Conservation (phyloP, 2,113 vertebrate species). For the Recurvirostra avosetta region DNA sequence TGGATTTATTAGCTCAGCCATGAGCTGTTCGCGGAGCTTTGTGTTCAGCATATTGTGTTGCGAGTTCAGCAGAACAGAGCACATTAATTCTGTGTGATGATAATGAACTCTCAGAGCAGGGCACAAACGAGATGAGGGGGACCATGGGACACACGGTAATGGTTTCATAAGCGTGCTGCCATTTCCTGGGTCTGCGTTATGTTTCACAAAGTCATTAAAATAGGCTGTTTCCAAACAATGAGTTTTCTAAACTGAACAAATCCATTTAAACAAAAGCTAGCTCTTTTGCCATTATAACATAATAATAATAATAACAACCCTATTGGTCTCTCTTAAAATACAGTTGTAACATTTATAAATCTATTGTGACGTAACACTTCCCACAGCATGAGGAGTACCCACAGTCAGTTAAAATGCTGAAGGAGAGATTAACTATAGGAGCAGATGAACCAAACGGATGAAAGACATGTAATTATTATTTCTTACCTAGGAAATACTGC, state of each 20-base stretch:
- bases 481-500: background rate
- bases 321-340: background rate
- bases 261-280: background rate
- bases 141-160: background rate
- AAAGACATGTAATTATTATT: background rate
- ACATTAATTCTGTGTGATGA: background rate
- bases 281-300: background rate
- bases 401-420: background rate
- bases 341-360: background rate
- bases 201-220: background rate
- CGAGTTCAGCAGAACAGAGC: background rate
- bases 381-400: background rate
- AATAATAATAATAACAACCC: background rate
- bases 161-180: background rate
- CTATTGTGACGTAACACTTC: background rate
- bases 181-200: background rate
- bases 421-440: background rate
- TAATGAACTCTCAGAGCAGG: background rate
- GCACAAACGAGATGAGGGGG: background rate
- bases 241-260: background rate
- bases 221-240: background rate
- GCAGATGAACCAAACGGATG: background rate
- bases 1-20: background rate
- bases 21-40: background rate
- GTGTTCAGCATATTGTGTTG: background rate